These are phyloP conservation scores for Strix aluco DNA, from an alignment of 2,113 vertebrate genomes.

Conservation along the genomic window DNA sequence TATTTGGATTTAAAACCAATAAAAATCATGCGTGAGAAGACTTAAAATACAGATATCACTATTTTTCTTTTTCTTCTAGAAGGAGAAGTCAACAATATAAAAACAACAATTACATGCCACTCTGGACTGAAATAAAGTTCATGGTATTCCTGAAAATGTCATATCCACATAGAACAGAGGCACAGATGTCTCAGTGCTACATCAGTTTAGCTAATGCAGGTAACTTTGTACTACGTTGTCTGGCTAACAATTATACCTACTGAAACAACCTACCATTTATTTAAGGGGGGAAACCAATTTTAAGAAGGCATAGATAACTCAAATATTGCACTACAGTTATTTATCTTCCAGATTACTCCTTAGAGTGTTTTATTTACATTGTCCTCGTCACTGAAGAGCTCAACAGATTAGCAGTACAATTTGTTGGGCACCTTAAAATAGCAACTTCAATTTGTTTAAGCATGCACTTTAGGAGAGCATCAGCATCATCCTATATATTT, in stretches of 20 bases:
- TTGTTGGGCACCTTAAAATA: background rate
- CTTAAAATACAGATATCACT: background rate
- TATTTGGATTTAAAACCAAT: background rate
- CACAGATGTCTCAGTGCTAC: background rate
- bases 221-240: background rate
- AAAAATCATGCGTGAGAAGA: background rate
- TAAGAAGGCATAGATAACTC: background rate
- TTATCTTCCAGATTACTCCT: background rate
- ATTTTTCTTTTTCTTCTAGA: background rate
- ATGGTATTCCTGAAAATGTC: background rate
- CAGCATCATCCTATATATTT: background rate
- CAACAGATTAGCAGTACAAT: background rate
- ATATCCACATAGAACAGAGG: background rate
- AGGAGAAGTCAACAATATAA: background rate
- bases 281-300: background rate
- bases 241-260: background rate
- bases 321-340: background rate
- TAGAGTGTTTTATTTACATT: background rate
- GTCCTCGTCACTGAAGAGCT: background rate
- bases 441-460: background rate
- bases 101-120: background rate
- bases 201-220: background rate
- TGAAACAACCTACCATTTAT: background rate
- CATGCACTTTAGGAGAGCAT: background rate
- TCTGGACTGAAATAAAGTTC: background rate